phyloP scores from a whole-genome alignment of 1,140 invertebrate species.

The Teleogryllus occipitalis region DNA sequence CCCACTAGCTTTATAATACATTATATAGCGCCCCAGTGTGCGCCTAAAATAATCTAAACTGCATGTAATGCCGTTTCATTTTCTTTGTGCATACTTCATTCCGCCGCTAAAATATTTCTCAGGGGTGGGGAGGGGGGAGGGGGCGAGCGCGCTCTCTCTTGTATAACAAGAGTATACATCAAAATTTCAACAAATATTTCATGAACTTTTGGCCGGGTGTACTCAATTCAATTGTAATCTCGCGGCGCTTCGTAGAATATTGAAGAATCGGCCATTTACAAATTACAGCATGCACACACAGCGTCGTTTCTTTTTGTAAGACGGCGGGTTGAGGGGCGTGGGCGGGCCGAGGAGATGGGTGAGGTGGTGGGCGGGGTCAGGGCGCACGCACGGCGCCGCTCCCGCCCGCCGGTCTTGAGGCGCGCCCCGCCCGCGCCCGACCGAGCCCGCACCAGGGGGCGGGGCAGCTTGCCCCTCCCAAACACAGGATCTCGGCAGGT shows the following conservation, averaged over 20 bases:
- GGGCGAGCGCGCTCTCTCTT: neutral
- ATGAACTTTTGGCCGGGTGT: conserved; percentile 19
- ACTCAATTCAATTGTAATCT: conserved; percentile 21
- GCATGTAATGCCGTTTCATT: conserved; percentile 17
- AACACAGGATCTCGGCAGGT: no score
- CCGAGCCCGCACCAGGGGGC: no score
- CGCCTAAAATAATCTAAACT: conserved; percentile 19
- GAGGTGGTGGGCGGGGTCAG: no score
- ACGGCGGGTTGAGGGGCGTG: neutral
- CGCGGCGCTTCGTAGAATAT: conserved; percentile 14
- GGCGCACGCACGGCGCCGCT: no score
- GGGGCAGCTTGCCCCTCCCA: no score
- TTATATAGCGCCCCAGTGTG: conserved; percentile 8
- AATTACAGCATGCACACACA: conserved; percentile 17
- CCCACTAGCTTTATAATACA: conserved; percentile 13
- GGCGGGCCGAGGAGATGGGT: neutral
- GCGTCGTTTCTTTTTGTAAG: conserved; percentile 8
- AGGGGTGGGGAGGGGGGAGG: neutral
- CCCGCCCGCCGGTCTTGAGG: no score
- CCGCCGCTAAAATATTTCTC: conserved; percentile 16
- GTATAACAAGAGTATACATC: conserved; percentile 13
- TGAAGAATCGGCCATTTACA: conserved; percentile 18
- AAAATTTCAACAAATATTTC: conserved; percentile 21
- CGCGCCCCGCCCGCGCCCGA: no score
- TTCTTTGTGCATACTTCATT: conserved; percentile 23